Percentiles rank a stretch among this genome's conserved stretches.
phyloP scores from a whole-genome alignment of 2,888 invertebrate genomes.

The Molanna angustata region DNA sequence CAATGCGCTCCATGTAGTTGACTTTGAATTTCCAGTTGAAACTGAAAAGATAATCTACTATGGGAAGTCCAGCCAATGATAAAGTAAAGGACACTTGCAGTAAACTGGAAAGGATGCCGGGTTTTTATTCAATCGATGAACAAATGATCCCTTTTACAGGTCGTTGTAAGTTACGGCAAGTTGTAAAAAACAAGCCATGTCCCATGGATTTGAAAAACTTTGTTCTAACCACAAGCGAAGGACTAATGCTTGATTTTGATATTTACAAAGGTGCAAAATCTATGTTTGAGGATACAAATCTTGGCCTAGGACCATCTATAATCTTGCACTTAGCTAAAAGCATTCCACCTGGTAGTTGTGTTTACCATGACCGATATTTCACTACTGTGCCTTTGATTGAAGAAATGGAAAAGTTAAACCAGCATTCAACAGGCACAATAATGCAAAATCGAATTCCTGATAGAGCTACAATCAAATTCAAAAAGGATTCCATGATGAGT shows the following conservation, averaged over 20 bases:
- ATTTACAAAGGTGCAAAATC: slow-evolving; percentile 4
- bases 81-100: too few species aligned
- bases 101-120: too few species aligned
- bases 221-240: not conserved
- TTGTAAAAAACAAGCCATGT: slow-evolving; percentile 7
- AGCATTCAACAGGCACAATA: slow-evolving; percentile 20
- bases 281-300: not conserved
- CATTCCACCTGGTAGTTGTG: slow-evolving; percentile 21
- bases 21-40: not conserved
- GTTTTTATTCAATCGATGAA: slow-evolving; percentile 7
- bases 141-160: slow-evolving; percentile 11
- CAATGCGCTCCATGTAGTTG: not conserved
- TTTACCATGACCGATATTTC: slow-evolving; percentile 21
- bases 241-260: slow-evolving; percentile 1
- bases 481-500: slow-evolving; percentile 11
- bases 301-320: slow-evolving; percentile 22
- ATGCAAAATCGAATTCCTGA: slow-evolving; percentile 20
- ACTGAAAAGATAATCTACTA: not conserved
- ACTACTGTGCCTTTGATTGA: slow-evolving; percentile 19
- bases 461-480: slow-evolving; percentile 6
- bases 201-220: not conserved
- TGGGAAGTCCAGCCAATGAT: slow-evolving; percentile 3
- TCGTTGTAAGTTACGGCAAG: slow-evolving; percentile 6
- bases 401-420: slow-evolving; percentile 1
- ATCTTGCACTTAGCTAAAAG: slow-evolving; percentile 27